Evolutionary conservation across 2,888 invertebrate species (phyloP).

Genomic region (Siphlonurus alternatus): DNA sequence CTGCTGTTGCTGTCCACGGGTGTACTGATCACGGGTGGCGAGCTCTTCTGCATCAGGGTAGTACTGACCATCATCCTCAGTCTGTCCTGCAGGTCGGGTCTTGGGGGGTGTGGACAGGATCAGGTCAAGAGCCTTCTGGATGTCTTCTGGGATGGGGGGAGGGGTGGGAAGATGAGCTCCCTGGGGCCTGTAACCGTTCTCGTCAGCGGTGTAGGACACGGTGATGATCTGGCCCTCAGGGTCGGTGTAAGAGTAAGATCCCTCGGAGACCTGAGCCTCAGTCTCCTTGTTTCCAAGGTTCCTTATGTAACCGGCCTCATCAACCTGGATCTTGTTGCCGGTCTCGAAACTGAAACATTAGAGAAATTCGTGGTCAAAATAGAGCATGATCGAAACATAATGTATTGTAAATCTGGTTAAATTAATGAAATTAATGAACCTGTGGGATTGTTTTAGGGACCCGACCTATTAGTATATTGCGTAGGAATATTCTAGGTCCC

Average conservation of each 20-base stretch:
- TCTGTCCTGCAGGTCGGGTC: background rate
- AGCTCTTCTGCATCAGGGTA: background rate
- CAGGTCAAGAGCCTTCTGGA: slow-evolving; percentile 7
- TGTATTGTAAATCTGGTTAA: too few species aligned
- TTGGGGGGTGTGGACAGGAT: background rate
- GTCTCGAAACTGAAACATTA: background rate
- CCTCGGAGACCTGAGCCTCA: slow-evolving; percentile 35
- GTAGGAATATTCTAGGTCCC: too few species aligned
- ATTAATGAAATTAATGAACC: too few species aligned
- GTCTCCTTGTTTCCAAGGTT: slow-evolving; percentile 46
- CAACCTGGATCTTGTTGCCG: background rate
- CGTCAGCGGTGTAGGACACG: slow-evolving; percentile 50
- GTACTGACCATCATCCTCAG: background rate
- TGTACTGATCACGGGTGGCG: background rate
- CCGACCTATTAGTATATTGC: too few species aligned
- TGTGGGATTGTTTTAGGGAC: too few species aligned
- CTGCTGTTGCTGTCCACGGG: background rate
- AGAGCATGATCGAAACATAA: too few species aligned
- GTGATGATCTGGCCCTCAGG: slow-evolving; percentile 48
- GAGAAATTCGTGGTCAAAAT: too few species aligned
- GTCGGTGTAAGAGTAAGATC: slow-evolving; percentile 49
- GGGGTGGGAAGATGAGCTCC: slow-evolving; percentile 8
- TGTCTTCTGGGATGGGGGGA: slow-evolving; percentile 8
- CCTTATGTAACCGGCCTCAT: slow-evolving; percentile 50
- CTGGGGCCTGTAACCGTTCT: slow-evolving; percentile 36